Evolutionary conservation across 1,140 invertebrate genomes (phyloP).

Genomic region (Coboldia fuscipes): DNA sequence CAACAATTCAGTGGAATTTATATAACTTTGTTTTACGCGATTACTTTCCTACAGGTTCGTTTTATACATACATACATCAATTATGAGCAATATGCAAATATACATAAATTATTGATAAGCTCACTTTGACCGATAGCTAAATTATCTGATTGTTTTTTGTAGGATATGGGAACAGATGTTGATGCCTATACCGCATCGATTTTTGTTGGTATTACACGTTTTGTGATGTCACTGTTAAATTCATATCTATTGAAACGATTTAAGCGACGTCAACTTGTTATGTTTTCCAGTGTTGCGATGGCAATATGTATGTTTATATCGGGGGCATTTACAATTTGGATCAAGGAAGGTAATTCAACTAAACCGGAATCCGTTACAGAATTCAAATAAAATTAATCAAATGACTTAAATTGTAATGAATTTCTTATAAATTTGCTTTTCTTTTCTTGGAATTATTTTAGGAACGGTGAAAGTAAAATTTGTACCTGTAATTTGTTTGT

Average conservation of each 20-base stretch:
- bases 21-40: slow-evolving; percentile 44
- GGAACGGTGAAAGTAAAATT: slow-evolving; percentile 2
- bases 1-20: slow-evolving; percentile 41
- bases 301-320: slow-evolving; percentile 26
- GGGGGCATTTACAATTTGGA: slow-evolving; percentile 25
- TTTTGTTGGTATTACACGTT: slow-evolving; percentile 36
- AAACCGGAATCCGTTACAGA: neutral
- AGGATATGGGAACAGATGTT: slow-evolving; percentile 24
- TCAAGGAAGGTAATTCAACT: slow-evolving; percentile 14
- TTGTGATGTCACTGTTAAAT: slow-evolving; percentile 32
- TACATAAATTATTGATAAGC: too few species aligned
- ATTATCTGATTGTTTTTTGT: slow-evolving; percentile 11
- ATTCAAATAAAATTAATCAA: neutral
- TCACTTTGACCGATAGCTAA: too few species aligned
- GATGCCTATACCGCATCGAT: slow-evolving; percentile 30
- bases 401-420: neutral
- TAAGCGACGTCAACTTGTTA: slow-evolving; percentile 25
- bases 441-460: slow-evolving; percentile 9
- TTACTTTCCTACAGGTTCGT: slow-evolving; percentile 32
- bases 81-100: too few species aligned
- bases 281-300: slow-evolving; percentile 27
- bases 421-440: neutral
- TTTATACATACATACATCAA: too few species aligned
- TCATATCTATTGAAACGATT: slow-evolving; percentile 27
- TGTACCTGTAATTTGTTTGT: slow-evolving; percentile 23